Evolutionary conservation across 2,113 vertebrate genomes (phyloP).

Genomic region (Mirza zaza): DNA sequence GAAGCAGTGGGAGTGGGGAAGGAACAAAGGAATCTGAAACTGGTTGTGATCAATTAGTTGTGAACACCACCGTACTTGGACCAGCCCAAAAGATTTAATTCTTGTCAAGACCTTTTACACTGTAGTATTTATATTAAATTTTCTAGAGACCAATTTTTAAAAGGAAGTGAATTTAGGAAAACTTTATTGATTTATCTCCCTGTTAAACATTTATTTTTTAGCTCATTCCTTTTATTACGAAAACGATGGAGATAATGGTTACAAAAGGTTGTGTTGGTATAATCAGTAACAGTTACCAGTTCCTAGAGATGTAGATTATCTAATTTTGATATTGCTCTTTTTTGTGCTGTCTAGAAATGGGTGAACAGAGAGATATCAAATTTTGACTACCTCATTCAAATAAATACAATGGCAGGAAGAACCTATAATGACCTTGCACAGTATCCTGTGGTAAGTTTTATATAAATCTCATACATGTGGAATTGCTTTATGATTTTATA

Average conservation of each 20-base stretch:
- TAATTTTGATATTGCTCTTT: conserved; percentile 43
- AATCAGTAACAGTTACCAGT: conserved; percentile 11
- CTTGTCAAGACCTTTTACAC: background rate
- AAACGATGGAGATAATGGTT: background rate
- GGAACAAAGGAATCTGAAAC: too few relatives aligned
- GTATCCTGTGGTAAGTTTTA: conserved; percentile 93
- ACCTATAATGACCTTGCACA: conserved; percentile 98
- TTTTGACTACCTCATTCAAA: conserved; percentile 98
- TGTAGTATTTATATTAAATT: background rate
- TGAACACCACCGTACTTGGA: too few relatives aligned
- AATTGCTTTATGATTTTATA: conserved; percentile 50
- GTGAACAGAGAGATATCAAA: conserved; percentile 98
- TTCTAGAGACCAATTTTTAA: conserved; percentile 4
- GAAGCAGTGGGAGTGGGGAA: too few relatives aligned
- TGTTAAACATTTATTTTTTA: background rate
- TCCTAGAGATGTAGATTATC: background rate
- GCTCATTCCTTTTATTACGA: background rate
- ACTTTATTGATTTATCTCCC: background rate
- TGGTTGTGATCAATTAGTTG: too few relatives aligned
- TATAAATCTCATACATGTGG: background rate
- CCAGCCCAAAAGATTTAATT: background rate
- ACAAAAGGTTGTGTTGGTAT: background rate
- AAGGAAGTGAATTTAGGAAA: conserved; percentile 29
- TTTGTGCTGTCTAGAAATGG: conserved; percentile 91
- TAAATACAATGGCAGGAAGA: conserved; percentile 97